A percentile compares a stretch with the other conserved stretches of the same genome.
phyloP scores from a whole-genome alignment of 2,888 invertebrate genomes.

The Erebia aethiops region DNA sequence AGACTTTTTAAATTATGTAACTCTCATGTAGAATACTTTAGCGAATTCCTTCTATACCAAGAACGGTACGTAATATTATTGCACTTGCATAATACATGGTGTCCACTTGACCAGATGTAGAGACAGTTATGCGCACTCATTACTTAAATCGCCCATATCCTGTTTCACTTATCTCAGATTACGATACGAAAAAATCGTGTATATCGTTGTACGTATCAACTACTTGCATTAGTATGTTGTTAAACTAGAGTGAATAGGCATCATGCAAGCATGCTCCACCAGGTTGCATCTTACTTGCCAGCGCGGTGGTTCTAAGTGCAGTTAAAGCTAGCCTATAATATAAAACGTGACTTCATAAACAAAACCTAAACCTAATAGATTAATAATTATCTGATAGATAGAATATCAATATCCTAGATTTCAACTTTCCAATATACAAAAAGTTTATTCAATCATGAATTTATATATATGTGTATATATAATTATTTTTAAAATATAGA shows the following conservation, averaged over 20 bases:
- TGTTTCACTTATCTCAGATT: background rate
- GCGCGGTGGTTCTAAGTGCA: too few relatives aligned
- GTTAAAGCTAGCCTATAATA: too few relatives aligned
- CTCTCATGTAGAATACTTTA: slow-evolving; percentile 38
- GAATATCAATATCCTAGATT: background rate
- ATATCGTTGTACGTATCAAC: too few relatives aligned
- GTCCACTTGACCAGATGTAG: slow-evolving; percentile 29
- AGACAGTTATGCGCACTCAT: slow-evolving; percentile 21
- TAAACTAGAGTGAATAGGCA: too few relatives aligned
- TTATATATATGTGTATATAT: too few relatives aligned
- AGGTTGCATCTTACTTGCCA: too few relatives aligned
- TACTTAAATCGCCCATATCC: slow-evolving; percentile 1
- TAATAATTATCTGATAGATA: too few relatives aligned
- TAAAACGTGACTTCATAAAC: too few relatives aligned
- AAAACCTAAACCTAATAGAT: too few relatives aligned
- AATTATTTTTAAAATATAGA: too few relatives aligned
- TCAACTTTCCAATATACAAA: background rate
- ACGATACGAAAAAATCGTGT: background rate
- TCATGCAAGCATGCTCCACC: too few relatives aligned
- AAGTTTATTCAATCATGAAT: background rate
- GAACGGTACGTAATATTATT: slow-evolving; percentile 34
- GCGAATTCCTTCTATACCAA: slow-evolving; percentile 38
- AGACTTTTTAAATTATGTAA: slow-evolving; percentile 50
- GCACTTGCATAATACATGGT: slow-evolving; percentile 39
- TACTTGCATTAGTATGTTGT: too few relatives aligned